Base-by-base conservation (phyloP, 2,113 vertebrate species). In the Rana temporaria region DNA sequence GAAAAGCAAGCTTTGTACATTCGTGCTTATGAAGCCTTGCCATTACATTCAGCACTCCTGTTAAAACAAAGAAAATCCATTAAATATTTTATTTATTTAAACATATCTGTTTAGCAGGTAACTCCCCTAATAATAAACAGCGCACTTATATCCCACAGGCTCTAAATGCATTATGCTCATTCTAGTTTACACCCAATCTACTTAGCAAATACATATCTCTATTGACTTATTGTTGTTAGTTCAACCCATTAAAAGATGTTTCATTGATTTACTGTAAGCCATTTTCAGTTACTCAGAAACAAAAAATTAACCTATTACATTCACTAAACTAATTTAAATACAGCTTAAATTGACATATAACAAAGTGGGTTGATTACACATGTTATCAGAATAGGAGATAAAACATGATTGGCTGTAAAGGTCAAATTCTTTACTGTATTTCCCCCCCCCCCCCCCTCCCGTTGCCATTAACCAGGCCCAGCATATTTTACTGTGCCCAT, bases 191-290 rank as follows among this genome's bases (percentile, higher is more conserved):
- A 57, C 30, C 7, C 22, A 20, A 24, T 15, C 19, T 52, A 52
- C 42, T 20, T 71, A 48, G 69, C 69, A 24, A 24, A 59, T 32
- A 59, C 59, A 76, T 6, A 26, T 62, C n/a, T 19, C 34, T 76
- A 76, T 42, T 76, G 73, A 70, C 52, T 70, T 70, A 70, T 70
- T 70, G 42, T 70, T 69, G n/a, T 34, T 12, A 53, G 42, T 53
- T 53, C 68, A 70, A 70, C 42, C 68, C 68, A 53, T 70, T 70
- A 70, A 70, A 52, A 24, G 38, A 52, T 53, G 68, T 12, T 68
- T 68, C 9, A 48, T 7, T 48, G 38, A 68, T 68, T 42, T 48
- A 68, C 66, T 68, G 66, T 42, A 68, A 68, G 34, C 19, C 9
- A 48, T 42, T 52, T 24, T 53, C 42, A 53, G 38, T 53, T 70